Conservation (phyloP, 2,888 invertebrate genomes). For the Baccha elongata region DNA sequence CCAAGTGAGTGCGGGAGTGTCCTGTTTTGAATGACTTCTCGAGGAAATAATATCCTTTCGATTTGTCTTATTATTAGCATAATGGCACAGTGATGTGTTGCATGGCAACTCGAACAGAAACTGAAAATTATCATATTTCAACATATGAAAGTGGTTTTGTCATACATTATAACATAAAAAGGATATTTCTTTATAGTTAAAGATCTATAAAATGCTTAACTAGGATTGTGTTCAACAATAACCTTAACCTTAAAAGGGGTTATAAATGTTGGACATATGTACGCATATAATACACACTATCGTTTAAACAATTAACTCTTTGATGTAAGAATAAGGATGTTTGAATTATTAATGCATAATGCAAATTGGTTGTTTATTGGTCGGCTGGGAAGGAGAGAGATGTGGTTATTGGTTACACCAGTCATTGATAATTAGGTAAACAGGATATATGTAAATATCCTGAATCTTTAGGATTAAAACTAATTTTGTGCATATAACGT, state of each 20-base stretch:
- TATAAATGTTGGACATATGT: neutral
- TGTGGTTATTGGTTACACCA: too few relatives aligned
- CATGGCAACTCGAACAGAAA: constrained; percentile 1
- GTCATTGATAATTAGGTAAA: too few relatives aligned
- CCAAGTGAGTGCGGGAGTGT: neutral
- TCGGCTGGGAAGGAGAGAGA: too few relatives aligned
- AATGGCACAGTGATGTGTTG: constrained; percentile 32
- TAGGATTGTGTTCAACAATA: neutral
- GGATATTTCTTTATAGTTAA: constrained; percentile 1
- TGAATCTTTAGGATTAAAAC: too few relatives aligned
- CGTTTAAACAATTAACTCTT: too few relatives aligned
- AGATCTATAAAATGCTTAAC: too few relatives aligned
- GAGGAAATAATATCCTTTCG: constrained; percentile 52
- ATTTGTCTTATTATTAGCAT: constrained; percentile 56
- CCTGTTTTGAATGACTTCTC: constrained; percentile 26
- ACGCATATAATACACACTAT: neutral
- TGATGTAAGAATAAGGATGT: too few relatives aligned
- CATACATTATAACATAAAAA: constrained; percentile 1
- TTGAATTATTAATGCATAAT: too few relatives aligned
- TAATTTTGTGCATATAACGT: too few relatives aligned
- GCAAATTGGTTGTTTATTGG: too few relatives aligned
- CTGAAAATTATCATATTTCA: constrained; percentile 23
- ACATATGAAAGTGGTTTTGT: constrained; percentile 8
- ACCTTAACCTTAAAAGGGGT: neutral
- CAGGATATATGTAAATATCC: too few relatives aligned